Evolutionary conservation across 2,113 vertebrate genomes (phyloP).

Genomic region (Lanius ludovicianus): DNA sequence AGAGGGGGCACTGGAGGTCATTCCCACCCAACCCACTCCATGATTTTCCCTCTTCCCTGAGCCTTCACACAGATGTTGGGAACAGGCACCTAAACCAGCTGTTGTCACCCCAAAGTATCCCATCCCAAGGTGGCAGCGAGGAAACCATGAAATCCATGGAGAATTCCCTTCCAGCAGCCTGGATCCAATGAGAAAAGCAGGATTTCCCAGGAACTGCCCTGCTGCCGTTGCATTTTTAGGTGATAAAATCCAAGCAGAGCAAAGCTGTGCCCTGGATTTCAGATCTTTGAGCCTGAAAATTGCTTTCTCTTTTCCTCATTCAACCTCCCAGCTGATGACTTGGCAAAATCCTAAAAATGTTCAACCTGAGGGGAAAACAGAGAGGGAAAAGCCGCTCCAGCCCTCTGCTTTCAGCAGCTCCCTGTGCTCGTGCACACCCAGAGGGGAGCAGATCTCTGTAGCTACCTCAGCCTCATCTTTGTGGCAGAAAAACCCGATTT

Average conservation of each 20-base stretch:
- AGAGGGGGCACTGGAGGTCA: neutral
- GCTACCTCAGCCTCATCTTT: neutral
- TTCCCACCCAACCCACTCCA: neutral
- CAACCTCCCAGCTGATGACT: neutral
- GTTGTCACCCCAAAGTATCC: too few relatives aligned
- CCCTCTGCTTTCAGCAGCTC: neutral
- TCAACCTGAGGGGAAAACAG: neutral
- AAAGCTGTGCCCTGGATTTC: neutral
- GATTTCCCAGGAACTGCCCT: neutral
- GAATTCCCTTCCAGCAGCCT: neutral
- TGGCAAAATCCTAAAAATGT: neutral
- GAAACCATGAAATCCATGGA: neutral
- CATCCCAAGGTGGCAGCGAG: fast-evolving
- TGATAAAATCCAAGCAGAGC: neutral
- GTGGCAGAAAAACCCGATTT: neutral
- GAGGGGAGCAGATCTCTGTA: neutral
- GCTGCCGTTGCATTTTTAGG: neutral
- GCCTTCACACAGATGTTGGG: neutral
- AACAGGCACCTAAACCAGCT: neutral
- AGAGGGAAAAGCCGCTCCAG: neutral
- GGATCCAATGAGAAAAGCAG: fast-evolving
- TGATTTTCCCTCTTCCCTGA: neutral
- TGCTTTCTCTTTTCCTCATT: neutral
- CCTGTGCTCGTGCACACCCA: neutral
- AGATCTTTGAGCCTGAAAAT: neutral